These are phyloP conservation scores for Mongoloraphidia duomilia DNA, from an alignment of 2,888 invertebrate species.

Conservation along the genomic window DNA sequence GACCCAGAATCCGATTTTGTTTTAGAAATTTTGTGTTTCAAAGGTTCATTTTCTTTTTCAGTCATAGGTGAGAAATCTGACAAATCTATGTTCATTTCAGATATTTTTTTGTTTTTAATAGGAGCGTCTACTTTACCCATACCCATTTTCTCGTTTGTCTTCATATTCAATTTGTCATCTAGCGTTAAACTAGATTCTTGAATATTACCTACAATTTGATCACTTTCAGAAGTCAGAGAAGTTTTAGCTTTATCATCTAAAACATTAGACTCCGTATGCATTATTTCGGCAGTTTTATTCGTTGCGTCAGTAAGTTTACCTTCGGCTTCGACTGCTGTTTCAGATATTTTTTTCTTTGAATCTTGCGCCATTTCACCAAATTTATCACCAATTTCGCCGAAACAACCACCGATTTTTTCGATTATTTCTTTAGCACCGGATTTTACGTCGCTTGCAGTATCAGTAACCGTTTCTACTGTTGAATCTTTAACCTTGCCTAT, in stretches of 20 bases:
- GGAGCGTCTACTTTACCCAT: too few species aligned
- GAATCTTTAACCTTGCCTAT: slow-evolving; percentile 3
- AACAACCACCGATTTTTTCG: slow-evolving; percentile 6
- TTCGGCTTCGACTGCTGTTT: slow-evolving; percentile 2
- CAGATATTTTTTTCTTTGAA: not conserved
- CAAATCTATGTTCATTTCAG: slow-evolving; percentile 20
- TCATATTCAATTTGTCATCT: slow-evolving; percentile 3
- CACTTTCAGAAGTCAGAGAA: slow-evolving; percentile 7
- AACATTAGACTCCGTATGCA: not conserved
- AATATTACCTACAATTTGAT: slow-evolving; percentile 1
- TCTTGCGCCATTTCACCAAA: slow-evolving; percentile 2
- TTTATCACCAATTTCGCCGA: slow-evolving; percentile 6
- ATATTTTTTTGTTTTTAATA: slow-evolving; percentile 13
- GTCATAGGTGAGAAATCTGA: slow-evolving; percentile 15
- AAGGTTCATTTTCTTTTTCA: too few species aligned
- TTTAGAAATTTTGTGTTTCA: too few species aligned
- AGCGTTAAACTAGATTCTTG: slow-evolving; percentile 4
- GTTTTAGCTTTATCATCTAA: slow-evolving; percentile 7
- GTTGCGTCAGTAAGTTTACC: slow-evolving; percentile 1
- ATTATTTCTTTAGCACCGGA: slow-evolving; percentile 1
- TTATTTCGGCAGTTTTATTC: slow-evolving; percentile 1
- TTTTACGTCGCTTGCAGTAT: not conserved
- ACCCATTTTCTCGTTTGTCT: not conserved
- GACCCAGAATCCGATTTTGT: too few species aligned
- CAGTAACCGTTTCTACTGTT: not conserved